Evolutionary conservation across 2,113 vertebrate genomes (phyloP).

Genomic region (Muntiacus muntjak): DNA sequence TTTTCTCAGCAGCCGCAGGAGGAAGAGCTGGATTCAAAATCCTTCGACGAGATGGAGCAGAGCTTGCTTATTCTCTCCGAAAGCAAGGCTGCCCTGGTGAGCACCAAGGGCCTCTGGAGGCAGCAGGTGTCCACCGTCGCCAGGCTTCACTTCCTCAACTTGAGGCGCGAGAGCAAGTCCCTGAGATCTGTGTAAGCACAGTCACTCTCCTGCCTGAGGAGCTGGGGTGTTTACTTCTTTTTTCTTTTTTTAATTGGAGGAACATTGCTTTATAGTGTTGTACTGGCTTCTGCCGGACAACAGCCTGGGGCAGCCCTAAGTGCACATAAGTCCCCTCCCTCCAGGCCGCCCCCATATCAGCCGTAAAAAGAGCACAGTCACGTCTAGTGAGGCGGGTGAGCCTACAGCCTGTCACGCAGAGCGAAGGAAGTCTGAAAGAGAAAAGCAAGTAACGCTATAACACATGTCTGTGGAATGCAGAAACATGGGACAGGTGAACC

Average conservation of each 20-base stretch:
- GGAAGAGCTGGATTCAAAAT: constrained; percentile 83
- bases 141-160: constrained; percentile 91
- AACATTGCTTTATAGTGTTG: not conserved
- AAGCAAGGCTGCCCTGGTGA: constrained; percentile 76
- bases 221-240: not conserved
- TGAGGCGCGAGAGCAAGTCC: constrained; percentile 90
- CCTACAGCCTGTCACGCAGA: not conserved
- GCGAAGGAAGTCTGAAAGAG: not conserved
- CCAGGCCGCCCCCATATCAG: not conserved
- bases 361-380: not conserved
- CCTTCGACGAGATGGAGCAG: constrained; percentile 89
- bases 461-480: not conserved
- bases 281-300: not conserved
- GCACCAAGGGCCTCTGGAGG: constrained; percentile 87
- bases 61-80: constrained; percentile 89
- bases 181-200: constrained; percentile 82
- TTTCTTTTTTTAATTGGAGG: not conserved
- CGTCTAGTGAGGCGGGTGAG: not conserved
- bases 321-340: not conserved
- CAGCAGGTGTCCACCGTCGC: constrained; percentile 91
- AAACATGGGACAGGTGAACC: not conserved
- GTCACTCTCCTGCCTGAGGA: not conserved
- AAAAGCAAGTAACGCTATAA: rapidly evolving
- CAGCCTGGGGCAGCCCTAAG: not conserved
- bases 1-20: constrained; percentile 88